These are phyloP conservation scores for Apodemia mormo DNA, from an alignment of 2,888 invertebrate genomes.

Conservation along the genomic window DNA sequence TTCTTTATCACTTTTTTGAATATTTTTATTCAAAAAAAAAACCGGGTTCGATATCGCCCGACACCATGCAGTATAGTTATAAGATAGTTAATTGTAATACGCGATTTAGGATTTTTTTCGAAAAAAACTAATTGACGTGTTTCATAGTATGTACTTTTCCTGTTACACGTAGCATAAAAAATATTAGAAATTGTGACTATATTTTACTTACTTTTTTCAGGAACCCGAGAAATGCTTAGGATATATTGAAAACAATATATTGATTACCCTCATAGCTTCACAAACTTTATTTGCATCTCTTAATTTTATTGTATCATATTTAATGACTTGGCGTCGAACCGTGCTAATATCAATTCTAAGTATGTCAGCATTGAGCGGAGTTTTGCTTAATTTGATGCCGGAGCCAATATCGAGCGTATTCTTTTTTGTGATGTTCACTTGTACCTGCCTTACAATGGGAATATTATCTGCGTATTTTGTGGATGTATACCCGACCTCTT, in stretches of 20 bases:
- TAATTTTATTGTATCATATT: slow-evolving; percentile 80
- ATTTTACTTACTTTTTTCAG: slow-evolving; percentile 45
- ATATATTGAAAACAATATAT: slow-evolving; percentile 82
- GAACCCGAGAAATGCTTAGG: slow-evolving; percentile 66
- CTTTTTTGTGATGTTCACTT: slow-evolving; percentile 66
- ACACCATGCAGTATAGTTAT: too few relatives aligned
- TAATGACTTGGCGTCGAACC: slow-evolving; percentile 77
- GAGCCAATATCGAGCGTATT: slow-evolving; percentile 68
- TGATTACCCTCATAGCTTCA: slow-evolving; percentile 83
- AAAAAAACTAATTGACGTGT: too few relatives aligned
- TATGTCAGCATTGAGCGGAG: slow-evolving; percentile 79
- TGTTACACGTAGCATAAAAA: too few relatives aligned
- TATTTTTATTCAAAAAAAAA: too few relatives aligned
- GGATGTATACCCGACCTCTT: slow-evolving; percentile 69
- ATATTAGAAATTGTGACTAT: too few relatives aligned
- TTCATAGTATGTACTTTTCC: too few relatives aligned
- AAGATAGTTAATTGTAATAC: too few relatives aligned
- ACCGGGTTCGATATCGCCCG: too few relatives aligned
- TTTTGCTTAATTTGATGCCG: slow-evolving; percentile 62
- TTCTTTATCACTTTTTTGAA: too few relatives aligned
- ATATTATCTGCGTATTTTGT: slow-evolving; percentile 72
- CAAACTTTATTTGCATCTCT: slow-evolving; percentile 83
- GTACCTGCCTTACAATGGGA: slow-evolving; percentile 72
- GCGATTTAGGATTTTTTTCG: too few relatives aligned
- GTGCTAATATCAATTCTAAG: slow-evolving; percentile 72